Percentiles rank a stretch among this genome's conserved stretches.
Conservation (phyloP, 2,797 vertebrate genomes). For the Syngnathus rostellatus region DNA sequence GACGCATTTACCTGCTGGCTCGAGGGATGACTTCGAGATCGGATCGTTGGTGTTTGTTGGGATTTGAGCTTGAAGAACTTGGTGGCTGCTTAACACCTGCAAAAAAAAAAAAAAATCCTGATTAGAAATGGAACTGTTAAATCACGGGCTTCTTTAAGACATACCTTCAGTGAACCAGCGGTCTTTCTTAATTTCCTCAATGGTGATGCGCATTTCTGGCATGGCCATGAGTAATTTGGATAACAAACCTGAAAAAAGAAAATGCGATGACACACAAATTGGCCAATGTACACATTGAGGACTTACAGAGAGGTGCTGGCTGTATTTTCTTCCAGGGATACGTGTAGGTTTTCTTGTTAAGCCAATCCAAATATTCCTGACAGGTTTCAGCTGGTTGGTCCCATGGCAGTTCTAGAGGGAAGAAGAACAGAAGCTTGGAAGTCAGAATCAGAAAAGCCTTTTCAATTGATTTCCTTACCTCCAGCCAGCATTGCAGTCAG, state of each 20-base stretch:
- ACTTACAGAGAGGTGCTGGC: conserved; percentile 79
- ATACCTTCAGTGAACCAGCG: conserved; percentile 76
- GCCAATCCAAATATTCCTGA: conserved; percentile 93
- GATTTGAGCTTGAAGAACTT: conserved; percentile 57
- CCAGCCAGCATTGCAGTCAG: conserved; percentile 94
- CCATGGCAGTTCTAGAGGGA: conserved; percentile 83
- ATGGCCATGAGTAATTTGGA: conserved; percentile 81
- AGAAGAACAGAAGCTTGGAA: neutral
- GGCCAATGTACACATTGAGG: neutral
- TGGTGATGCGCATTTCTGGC: conserved; percentile 72
- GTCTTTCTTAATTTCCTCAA: conserved; percentile 84
- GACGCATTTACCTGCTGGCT: conserved; percentile 49
- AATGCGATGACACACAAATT: neutral
- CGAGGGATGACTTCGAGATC: conserved; percentile 61
- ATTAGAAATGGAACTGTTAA: neutral
- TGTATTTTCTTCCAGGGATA: conserved; percentile 95
- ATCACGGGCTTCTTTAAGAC: neutral
- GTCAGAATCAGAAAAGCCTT: neutral
- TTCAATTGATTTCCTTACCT: conserved; percentile 59
- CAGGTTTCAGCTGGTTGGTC: conserved; percentile 90
- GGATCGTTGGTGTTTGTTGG: conserved; percentile 72
- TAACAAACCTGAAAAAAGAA: conserved; percentile 73
- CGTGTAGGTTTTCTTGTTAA: conserved; percentile 86
- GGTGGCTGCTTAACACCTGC: conserved; percentile 69
- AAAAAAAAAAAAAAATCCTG: conserved; percentile 2